Evolutionary conservation across 2,797 vertebrate genomes (phyloP).

Genomic region (Clarias platycephalus): DNA sequence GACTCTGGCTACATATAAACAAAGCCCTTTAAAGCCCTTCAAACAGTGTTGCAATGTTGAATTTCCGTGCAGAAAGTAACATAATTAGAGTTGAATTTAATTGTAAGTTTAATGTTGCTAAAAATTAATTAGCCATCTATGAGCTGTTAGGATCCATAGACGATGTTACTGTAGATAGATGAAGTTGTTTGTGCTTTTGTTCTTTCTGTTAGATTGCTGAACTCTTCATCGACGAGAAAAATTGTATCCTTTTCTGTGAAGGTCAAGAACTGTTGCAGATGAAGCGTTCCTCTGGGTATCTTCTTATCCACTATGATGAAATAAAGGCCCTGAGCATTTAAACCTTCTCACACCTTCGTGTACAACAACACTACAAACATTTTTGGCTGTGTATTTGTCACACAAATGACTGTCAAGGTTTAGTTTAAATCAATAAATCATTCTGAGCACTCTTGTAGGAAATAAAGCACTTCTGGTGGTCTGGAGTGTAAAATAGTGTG

Average conservation of each 20-base stretch:
- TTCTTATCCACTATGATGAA: background rate
- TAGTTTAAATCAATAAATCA: background rate
- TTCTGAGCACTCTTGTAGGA: background rate
- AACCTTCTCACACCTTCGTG: background rate
- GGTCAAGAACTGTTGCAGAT: background rate
- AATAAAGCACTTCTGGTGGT: background rate
- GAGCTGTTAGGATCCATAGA: background rate
- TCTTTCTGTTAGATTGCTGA: conserved; percentile 73
- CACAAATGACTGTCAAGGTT: background rate
- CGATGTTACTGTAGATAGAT: background rate
- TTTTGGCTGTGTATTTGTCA: background rate
- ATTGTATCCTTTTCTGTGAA: conserved; percentile 76
- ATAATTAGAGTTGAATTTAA: background rate
- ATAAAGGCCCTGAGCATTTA: background rate
- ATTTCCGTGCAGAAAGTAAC: background rate
- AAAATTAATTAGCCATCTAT: background rate
- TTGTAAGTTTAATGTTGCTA: background rate
- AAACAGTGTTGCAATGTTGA: background rate
- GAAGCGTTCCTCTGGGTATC: background rate
- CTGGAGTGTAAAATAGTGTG: background rate
- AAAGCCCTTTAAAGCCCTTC: background rate
- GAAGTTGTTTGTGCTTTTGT: background rate
- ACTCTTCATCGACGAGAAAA: conserved; percentile 80
- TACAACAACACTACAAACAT: background rate
- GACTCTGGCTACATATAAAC: conserved; percentile 26